Percentiles rank a stretch among this genome's conserved stretches.
phyloP scores from a whole-genome alignment of 2,888 invertebrate genomes.

The Adineta ricciae region DNA sequence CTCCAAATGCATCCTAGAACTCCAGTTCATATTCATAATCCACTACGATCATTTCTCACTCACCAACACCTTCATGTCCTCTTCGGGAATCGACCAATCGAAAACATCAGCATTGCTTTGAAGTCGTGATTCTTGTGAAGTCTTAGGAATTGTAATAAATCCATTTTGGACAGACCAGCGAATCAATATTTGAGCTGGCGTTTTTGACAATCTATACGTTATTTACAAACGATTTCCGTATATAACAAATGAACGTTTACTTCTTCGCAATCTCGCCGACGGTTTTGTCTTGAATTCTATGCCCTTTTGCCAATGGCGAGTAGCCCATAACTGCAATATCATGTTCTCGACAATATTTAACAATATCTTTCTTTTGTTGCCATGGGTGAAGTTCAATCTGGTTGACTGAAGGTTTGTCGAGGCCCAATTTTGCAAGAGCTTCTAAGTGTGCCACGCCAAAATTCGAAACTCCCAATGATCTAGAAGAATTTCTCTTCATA shows the following conservation, averaged over 20 bases:
- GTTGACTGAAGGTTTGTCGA: slow-evolving; percentile 40
- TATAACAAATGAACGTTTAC: slow-evolving; percentile 27
- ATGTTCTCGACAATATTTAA: slow-evolving; percentile 38
- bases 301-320: slow-evolving; percentile 38
- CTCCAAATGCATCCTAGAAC: neutral
- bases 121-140: slow-evolving; percentile 36
- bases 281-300: slow-evolving; percentile 36
- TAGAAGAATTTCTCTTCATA: too few species aligned
- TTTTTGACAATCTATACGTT: slow-evolving; percentile 35
- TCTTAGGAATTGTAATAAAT: slow-evolving; percentile 41
- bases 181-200: slow-evolving; percentile 38
- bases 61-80: slow-evolving; percentile 36
- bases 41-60: neutral
- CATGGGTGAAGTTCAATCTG: slow-evolving; percentile 41
- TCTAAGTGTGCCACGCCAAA: slow-evolving; percentile 40
- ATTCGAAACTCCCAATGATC: slow-evolving; percentile 41
- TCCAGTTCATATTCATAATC: neutral
- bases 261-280: slow-evolving; percentile 37
- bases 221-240: too few species aligned
- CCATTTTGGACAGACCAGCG: slow-evolving; percentile 40
- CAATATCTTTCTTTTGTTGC: slow-evolving; percentile 38
- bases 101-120: slow-evolving; percentile 39
- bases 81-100: slow-evolving; percentile 38
- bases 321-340: slow-evolving; percentile 40
- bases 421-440: slow-evolving; percentile 38